Conservation (phyloP, 2,888 invertebrate genomes). For the Drosophila stalkeri region DNA sequence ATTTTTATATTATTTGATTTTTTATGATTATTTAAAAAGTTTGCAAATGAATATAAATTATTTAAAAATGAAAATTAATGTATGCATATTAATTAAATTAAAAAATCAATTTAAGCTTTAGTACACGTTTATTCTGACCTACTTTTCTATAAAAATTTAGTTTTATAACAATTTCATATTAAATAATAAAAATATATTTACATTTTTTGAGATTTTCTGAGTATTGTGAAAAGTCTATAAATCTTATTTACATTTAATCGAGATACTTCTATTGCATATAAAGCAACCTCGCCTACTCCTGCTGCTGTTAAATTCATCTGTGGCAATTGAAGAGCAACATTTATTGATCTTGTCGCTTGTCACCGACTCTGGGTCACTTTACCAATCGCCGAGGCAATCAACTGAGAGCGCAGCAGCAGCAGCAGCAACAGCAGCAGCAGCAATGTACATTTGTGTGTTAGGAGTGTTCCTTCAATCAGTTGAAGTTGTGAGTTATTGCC, state of each 20-base stretch:
- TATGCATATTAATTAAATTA: no score
- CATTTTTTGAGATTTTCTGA: not conserved
- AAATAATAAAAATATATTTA: not conserved
- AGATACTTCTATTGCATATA: not conserved
- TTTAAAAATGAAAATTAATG: no score
- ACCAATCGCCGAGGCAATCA: slow-evolving; percentile 56
- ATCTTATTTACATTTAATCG: not conserved
- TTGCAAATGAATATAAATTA: no score
- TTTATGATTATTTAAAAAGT: no score
- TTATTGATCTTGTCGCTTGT: slow-evolving; percentile 62
- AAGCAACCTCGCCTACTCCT: not conserved
- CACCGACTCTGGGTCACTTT: slow-evolving; percentile 60
- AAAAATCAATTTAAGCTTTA: no score
- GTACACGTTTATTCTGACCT: no score
- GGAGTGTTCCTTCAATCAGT: slow-evolving; percentile 54
- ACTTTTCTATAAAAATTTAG: no score
- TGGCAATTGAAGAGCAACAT: slow-evolving; percentile 45
- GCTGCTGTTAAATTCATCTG: not conserved
- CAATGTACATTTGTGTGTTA: slow-evolving; percentile 48
- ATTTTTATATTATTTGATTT: no score
- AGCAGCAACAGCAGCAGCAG: not conserved
- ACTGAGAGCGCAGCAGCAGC: slow-evolving; percentile 13
- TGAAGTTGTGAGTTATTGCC: slow-evolving; percentile 1
- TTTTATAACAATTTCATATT: not conserved
- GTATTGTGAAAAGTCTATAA: not conserved